phyloP scores from a whole-genome alignment of 2,113 vertebrate species.

The Prionailurus bengalensis region DNA sequence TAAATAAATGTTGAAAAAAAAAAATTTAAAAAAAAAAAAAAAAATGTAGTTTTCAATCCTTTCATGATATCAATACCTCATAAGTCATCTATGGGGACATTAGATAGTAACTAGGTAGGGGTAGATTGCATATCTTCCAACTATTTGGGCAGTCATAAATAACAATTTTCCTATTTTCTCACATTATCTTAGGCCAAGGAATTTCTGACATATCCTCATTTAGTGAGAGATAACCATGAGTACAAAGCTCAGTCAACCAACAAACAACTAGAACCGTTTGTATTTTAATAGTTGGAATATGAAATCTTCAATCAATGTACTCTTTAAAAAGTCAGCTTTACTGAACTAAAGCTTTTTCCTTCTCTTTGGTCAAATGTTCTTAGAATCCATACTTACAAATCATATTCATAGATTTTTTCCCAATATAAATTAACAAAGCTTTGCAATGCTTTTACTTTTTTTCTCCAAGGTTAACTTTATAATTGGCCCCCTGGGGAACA shows the following conservation, averaged over 20 bases:
- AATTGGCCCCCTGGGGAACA: background rate
- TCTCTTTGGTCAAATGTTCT: background rate
- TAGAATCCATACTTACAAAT: background rate
- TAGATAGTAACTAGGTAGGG: background rate
- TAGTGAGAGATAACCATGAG: background rate
- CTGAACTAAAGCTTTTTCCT: background rate
- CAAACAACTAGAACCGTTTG: background rate
- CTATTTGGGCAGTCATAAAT: background rate
- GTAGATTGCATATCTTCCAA: background rate
- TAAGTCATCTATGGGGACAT: background rate
- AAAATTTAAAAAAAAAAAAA: too few relatives aligned
- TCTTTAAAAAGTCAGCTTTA: conserved; percentile 5
- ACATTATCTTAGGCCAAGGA: background rate
- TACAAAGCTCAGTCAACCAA: background rate
- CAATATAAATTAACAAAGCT: conserved; percentile 13
- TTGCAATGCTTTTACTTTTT: background rate
- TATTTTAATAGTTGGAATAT: background rate
- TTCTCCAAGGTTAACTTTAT: conserved; percentile 4
- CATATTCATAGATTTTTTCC: background rate
- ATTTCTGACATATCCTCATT: background rate
- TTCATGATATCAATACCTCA: background rate
- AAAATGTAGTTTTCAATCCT: background rate
- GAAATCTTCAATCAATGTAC: background rate
- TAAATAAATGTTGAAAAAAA: too few relatives aligned
- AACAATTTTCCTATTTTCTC: background rate